Percentiles rank a stretch among this genome's conserved stretches.
phyloP scores from a whole-genome alignment of 2,888 invertebrate genomes.

The Oxystoma pomonae region DNA sequence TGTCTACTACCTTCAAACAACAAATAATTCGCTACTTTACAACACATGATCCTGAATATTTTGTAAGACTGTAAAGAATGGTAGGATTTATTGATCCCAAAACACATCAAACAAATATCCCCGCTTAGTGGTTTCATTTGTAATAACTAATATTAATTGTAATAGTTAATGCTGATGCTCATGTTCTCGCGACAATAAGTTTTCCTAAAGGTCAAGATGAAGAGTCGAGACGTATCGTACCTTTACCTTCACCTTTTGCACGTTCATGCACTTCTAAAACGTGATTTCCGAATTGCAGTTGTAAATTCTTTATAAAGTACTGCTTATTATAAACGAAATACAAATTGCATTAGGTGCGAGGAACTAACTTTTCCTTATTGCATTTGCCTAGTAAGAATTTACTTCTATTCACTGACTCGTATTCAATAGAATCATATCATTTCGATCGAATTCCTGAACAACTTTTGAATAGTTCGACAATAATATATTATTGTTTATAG shows the following conservation, averaged over 20 bases:
- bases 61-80: too few relatives aligned
- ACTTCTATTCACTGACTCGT: background rate
- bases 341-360: background rate
- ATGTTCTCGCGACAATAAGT: background rate
- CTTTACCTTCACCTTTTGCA: background rate
- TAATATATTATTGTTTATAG: background rate
- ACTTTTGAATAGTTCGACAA: background rate
- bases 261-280: background rate
- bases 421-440: background rate
- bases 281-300: background rate
- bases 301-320: background rate
- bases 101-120: too few relatives aligned
- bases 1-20: too few relatives aligned
- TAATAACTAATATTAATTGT: too few relatives aligned
- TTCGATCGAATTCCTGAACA: background rate
- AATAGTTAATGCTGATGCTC: background rate
- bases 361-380: background rate
- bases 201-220: background rate
- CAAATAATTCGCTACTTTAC: too few relatives aligned
- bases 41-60: too few relatives aligned
- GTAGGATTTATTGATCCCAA: too few relatives aligned
- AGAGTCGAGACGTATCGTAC: background rate
- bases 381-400: background rate
- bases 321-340: background rate
- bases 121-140: too few relatives aligned